Conservation (phyloP, 2,113 vertebrate species). For the Ranitomeya imitator region DNA sequence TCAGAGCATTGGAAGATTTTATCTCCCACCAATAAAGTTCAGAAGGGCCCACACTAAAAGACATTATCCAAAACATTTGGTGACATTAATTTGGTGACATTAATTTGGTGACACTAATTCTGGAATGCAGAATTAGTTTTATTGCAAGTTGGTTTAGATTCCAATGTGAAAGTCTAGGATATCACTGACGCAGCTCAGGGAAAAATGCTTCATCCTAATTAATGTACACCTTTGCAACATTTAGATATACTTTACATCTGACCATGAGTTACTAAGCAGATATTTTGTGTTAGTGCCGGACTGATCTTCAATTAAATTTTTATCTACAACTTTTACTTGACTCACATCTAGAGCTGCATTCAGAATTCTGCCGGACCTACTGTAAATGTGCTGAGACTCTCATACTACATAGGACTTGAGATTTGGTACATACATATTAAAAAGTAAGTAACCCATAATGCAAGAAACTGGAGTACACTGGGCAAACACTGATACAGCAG, state of each 20-base stretch:
- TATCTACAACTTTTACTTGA: not conserved
- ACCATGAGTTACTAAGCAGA: not conserved
- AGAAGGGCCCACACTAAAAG: not conserved
- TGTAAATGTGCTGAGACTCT: not conserved
- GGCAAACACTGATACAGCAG: no score
- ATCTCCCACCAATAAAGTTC: constrained; percentile 25
- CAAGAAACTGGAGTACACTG: no score
- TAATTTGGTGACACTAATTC: no score
- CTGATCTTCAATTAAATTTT: not conserved
- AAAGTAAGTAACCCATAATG: not conserved
- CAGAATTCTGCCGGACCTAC: not conserved
- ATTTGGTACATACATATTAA: not conserved
- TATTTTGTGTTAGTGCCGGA: not conserved
- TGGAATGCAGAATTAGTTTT: not conserved
- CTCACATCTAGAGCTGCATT: not conserved
- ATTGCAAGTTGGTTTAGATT: not conserved
- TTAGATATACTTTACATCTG: not conserved
- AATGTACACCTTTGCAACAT: not conserved
- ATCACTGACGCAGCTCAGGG: not conserved
- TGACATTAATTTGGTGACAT: no score
- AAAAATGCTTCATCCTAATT: not conserved
- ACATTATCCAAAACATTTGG: not conserved
- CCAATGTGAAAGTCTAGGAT: not conserved
- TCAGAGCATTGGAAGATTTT: constrained; percentile 30
- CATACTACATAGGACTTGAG: not conserved